Conservation (phyloP, 2,113 vertebrate genomes). For the Cebus imitator region DNA sequence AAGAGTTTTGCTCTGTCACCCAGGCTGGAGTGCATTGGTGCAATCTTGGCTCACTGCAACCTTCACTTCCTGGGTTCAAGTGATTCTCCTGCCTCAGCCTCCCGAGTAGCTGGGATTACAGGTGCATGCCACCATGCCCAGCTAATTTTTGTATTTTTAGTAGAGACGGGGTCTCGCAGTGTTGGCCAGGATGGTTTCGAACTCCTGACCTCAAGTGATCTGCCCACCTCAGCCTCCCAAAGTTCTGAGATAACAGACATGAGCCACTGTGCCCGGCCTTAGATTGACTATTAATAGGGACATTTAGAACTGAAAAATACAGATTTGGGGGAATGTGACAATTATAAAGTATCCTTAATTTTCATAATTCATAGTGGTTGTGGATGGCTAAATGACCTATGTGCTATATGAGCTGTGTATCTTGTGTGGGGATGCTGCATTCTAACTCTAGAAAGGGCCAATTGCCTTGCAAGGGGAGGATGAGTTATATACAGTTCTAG, state of each 20-base stretch:
- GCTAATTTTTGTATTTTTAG: not conserved
- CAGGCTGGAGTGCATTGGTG: not conserved
- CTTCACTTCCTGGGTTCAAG: not conserved
- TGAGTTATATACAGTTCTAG: not conserved
- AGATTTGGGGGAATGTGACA: not conserved
- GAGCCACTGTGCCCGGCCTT: not conserved
- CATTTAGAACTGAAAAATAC: not conserved
- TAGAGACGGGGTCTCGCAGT: not conserved
- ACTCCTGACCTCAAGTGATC: not conserved
- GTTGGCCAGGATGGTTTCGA: not conserved
- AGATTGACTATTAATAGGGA: not conserved
- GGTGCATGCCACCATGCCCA: not conserved
- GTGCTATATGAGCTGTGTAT: not conserved
- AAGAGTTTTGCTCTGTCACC: not conserved
- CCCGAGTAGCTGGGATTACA: not conserved
- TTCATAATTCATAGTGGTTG: not conserved
- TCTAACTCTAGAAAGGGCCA: not conserved
- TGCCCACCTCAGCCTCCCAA: not conserved
- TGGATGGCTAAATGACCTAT: not conserved
- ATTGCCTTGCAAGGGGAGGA: not conserved
- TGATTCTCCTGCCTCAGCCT: not conserved
- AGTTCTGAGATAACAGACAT: not conserved
- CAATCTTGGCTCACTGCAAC: not conserved
- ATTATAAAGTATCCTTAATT: not conserved
- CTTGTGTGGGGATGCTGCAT: not conserved